These are phyloP conservation scores for Cettia cetti DNA, from an alignment of 2,113 vertebrate genomes.

Conservation along the genomic window DNA sequence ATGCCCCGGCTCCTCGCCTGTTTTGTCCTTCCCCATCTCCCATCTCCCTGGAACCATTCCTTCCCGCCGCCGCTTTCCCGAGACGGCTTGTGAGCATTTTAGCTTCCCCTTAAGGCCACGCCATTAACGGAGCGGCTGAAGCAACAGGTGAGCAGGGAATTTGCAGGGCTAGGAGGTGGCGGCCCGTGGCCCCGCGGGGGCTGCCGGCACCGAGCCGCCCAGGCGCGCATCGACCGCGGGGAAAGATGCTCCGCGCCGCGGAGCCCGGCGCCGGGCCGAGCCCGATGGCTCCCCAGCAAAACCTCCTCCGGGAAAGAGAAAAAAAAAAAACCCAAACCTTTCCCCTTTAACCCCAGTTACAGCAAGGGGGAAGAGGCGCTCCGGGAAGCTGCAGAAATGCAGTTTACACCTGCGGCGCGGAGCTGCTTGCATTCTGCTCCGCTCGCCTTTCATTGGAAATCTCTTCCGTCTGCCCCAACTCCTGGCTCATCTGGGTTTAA, in stretches of 20 bases:
- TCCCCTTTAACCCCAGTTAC: neutral
- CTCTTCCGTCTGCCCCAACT: slow-evolving; percentile 71
- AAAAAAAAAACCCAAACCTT: neutral
- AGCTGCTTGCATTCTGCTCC: slow-evolving; percentile 51
- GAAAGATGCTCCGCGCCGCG: slow-evolving; percentile 4
- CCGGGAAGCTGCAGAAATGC: neutral
- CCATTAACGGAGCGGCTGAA: neutral
- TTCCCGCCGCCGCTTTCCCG: neutral
- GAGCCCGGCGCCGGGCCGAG: neutral
- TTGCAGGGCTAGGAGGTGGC: neutral
- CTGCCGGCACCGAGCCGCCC: neutral
- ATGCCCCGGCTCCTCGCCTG: neutral
- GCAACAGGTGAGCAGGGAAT: slow-evolving; percentile 32
- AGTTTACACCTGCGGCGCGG: slow-evolving; percentile 75
- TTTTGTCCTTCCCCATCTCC: neutral
- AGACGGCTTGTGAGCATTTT: neutral
- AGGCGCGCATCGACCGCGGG: slow-evolving; percentile 19
- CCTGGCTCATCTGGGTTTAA: slow-evolving; percentile 76
- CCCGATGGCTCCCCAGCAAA: neutral
- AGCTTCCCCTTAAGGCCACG: neutral
- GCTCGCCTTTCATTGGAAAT: slow-evolving; percentile 74
- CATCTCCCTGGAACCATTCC: neutral
- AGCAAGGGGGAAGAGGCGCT: neutral
- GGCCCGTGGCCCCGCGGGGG: neutral
- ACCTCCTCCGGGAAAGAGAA: neutral